Conservation (phyloP, 2,113 vertebrate species). For the Leuciscus idus region DNA sequence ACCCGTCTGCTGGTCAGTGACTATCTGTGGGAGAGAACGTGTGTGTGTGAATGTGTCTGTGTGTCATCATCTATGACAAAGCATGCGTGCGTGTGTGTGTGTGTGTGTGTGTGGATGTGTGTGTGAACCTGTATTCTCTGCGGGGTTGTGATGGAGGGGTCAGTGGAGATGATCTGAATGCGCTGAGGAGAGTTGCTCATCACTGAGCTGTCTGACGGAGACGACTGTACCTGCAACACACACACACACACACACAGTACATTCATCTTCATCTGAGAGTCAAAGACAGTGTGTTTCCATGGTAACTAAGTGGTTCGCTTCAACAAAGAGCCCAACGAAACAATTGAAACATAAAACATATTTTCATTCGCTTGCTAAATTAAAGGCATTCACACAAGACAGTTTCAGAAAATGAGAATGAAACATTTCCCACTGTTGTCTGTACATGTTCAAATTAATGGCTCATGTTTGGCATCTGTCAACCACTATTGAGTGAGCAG, state of each 20-base stretch:
- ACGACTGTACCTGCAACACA: slow-evolving; percentile 71
- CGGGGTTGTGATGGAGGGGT: slow-evolving; percentile 84
- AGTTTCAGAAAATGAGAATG: too few relatives aligned
- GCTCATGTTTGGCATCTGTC: too few relatives aligned
- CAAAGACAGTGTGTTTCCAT: slow-evolving; percentile 70
- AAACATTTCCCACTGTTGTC: too few relatives aligned
- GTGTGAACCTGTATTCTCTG: slow-evolving; percentile 90
- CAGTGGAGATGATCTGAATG: slow-evolving; percentile 92
- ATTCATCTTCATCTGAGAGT: slow-evolving; percentile 69
- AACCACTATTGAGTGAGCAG: too few relatives aligned
- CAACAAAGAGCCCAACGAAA: slow-evolving; percentile 52
- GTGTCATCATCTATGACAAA: neutral
- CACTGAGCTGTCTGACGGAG: slow-evolving; percentile 84
- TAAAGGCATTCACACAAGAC: too few relatives aligned
- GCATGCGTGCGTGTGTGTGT: neutral
- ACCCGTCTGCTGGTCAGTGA: slow-evolving; percentile 95
- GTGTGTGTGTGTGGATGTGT: neutral
- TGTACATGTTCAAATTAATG: too few relatives aligned
- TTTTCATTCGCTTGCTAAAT: too few relatives aligned
- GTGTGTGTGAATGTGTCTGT: neutral
- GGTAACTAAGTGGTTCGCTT: slow-evolving; percentile 74
- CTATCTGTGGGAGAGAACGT: slow-evolving; percentile 77
- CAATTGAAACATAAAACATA: slow-evolving; percentile 1
- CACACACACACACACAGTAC: slow-evolving; percentile 4
- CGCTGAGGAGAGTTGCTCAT: slow-evolving; percentile 92